Percentiles rank a stretch among this genome's conserved stretches.
These are phyloP conservation scores for Lerista edwardsae DNA, from an alignment of 2,797 vertebrate genomes.

Conservation along the genomic window DNA sequence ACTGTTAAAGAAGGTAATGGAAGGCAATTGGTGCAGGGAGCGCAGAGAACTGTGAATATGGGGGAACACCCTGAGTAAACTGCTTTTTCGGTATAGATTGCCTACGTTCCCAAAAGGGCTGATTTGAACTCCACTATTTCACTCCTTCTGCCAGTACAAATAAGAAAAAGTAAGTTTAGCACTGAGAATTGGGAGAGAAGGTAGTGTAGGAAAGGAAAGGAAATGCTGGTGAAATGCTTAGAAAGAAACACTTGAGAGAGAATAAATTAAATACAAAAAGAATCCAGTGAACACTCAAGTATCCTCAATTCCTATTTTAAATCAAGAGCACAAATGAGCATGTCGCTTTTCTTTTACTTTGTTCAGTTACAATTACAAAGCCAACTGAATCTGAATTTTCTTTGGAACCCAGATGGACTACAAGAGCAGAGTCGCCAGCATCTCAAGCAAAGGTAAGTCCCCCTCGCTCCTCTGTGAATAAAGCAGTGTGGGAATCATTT, in stretches of 20 bases:
- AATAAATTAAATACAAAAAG: background rate
- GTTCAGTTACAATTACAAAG: background rate
- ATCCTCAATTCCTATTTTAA: background rate
- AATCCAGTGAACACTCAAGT: background rate
- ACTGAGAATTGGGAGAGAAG: background rate
- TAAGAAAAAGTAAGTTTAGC: background rate
- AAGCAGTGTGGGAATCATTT: no score
- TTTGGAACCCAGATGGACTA: background rate
- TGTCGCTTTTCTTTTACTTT: background rate
- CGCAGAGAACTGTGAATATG: no score
- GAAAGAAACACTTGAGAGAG: background rate
- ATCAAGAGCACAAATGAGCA: background rate
- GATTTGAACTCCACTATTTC: background rate
- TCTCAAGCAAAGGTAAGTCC: slow-evolving; percentile 8
- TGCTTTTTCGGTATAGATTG: background rate
- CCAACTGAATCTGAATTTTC: slow-evolving; percentile 1
- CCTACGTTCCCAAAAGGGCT: background rate
- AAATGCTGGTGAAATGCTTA: background rate
- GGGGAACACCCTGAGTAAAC: no score
- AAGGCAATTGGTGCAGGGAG: no score
- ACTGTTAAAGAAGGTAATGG: no score
- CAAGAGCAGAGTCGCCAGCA: background rate
- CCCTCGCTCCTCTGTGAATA: background rate
- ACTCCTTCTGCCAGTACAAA: background rate
- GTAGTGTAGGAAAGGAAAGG: background rate